These are phyloP conservation scores for Merluccius polli DNA, from an alignment of 2,797 vertebrate genomes.

Conservation along the genomic window DNA sequence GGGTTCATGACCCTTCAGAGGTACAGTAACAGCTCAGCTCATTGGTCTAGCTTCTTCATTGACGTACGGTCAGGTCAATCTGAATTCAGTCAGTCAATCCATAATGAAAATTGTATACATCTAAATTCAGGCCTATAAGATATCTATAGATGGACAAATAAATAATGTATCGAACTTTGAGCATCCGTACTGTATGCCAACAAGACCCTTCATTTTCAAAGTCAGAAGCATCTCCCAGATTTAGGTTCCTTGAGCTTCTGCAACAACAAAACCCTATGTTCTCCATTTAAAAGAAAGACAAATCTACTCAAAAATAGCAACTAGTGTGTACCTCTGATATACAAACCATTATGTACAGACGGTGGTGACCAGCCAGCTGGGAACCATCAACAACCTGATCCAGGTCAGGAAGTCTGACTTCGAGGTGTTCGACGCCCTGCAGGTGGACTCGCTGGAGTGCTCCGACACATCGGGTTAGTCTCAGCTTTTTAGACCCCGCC, in stretches of 20 bases:
- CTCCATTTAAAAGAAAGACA: too few relatives aligned
- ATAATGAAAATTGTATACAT: too few relatives aligned
- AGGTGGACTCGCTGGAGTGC: constrained; percentile 93
- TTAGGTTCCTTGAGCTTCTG: not conserved
- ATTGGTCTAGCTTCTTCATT: not conserved
- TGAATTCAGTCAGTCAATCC: too few relatives aligned
- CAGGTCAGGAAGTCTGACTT: constrained; percentile 98
- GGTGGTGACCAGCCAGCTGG: constrained; percentile 92
- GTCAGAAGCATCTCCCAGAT: not conserved
- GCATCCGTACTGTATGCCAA: not conserved
- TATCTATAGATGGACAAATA: not conserved
- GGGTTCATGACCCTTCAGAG: constrained; percentile 94
- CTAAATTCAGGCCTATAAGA: too few relatives aligned
- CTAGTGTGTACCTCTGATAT: not conserved
- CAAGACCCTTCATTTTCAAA: not conserved
- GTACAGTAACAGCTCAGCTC: constrained; percentile 58
- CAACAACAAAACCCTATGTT: too few relatives aligned
- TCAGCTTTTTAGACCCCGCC: not conserved
- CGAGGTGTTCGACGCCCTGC: constrained; percentile 95
- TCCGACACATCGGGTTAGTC: constrained; percentile 87
- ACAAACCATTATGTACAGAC: constrained; percentile 67
- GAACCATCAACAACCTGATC: constrained; percentile 97
- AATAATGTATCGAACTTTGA: too few relatives aligned
- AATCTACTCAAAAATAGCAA: too few relatives aligned
- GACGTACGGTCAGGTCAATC: too few relatives aligned